Percentiles rank a stretch among this genome's conserved stretches.
Conservation (phyloP, 2,888 invertebrate species). For the Phyllotreta cruciferae region DNA sequence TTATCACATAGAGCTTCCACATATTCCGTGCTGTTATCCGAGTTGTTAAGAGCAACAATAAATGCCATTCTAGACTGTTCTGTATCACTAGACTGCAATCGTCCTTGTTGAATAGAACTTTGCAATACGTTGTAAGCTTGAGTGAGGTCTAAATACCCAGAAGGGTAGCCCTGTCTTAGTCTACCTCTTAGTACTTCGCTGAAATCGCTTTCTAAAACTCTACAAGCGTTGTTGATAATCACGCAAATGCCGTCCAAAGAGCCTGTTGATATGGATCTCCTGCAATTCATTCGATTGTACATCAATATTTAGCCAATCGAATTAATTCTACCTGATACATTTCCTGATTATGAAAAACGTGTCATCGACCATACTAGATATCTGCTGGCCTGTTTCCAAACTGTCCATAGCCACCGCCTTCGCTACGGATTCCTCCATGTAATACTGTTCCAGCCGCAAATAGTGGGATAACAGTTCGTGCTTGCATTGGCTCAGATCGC, state of each 20-base stretch:
- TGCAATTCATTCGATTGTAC: slow-evolving; percentile 52
- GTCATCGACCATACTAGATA: slow-evolving; percentile 95
- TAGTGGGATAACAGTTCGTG: slow-evolving; percentile 88
- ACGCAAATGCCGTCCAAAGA: slow-evolving; percentile 97
- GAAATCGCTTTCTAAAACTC: slow-evolving; percentile 86
- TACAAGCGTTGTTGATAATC: slow-evolving; percentile 91
- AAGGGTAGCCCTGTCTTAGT: slow-evolving; percentile 80
- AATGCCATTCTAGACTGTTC: slow-evolving; percentile 81
- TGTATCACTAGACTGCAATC: slow-evolving; percentile 78
- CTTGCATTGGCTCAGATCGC: slow-evolving; percentile 77
- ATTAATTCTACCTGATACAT: slow-evolving; percentile 76
- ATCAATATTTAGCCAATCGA: not conserved
- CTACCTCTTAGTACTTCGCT: slow-evolving; percentile 75
- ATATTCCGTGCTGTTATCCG: slow-evolving; percentile 90
- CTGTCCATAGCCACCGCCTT: slow-evolving; percentile 87
- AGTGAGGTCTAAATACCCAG: slow-evolving; percentile 77
- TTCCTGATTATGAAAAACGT: slow-evolving; percentile 97
- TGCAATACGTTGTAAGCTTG: slow-evolving; percentile 87
- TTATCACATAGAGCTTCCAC: slow-evolving; percentile 83
- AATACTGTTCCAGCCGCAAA: slow-evolving; percentile 91
- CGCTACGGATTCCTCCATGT: slow-evolving; percentile 91
- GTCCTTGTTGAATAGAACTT: slow-evolving; percentile 79
- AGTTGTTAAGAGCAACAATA: slow-evolving; percentile 86
- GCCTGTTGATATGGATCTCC: slow-evolving; percentile 88
- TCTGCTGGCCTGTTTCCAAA: slow-evolving; percentile 74